Evolutionary conservation across 1,140 invertebrate genomes (phyloP).

Genomic region (Conopomorpha cramerella): DNA sequence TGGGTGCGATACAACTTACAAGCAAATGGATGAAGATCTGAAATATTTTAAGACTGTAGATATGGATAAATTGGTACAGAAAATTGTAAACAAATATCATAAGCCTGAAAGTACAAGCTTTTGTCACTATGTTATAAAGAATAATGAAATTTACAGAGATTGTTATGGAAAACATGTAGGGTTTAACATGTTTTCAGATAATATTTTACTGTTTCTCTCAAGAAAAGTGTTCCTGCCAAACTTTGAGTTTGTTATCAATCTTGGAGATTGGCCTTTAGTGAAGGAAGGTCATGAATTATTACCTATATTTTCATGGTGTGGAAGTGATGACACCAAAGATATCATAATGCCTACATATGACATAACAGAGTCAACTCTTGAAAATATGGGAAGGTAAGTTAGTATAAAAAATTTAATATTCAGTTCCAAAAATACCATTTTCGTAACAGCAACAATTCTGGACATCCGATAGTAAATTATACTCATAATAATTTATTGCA

Average conservation of each 20-base stretch:
- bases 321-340: conserved; percentile 81
- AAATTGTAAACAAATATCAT: conserved; percentile 68
- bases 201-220: conserved; percentile 80
- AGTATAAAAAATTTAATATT: background rate
- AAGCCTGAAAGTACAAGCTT: conserved; percentile 80
- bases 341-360: conserved; percentile 96
- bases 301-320: conserved; percentile 98
- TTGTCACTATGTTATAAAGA: conserved; percentile 88
- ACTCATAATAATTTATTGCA: no score
- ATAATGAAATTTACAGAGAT: conserved; percentile 84
- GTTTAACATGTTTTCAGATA: conserved; percentile 95
- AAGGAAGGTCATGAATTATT: conserved; percentile 57
- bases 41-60: conserved; percentile 71
- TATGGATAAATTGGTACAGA: conserved; percentile 70
- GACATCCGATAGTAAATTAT: no score
- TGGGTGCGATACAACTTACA: conserved; percentile 68
- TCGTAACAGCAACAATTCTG: no score
- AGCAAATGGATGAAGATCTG: conserved; percentile 80
- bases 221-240: conserved; percentile 86
- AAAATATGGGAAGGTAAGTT: conserved; percentile 85
- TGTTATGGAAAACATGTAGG: conserved; percentile 95
- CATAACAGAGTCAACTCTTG: conserved; percentile 87
- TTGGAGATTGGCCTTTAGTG: conserved; percentile 93
- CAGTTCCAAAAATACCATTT: background rate
- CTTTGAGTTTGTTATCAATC: conserved; percentile 89